A percentile compares a stretch with the other conserved stretches of the same genome.
phyloP scores from a whole-genome alignment of 2,113 vertebrate species.

The Coregonus clupeaformis region DNA sequence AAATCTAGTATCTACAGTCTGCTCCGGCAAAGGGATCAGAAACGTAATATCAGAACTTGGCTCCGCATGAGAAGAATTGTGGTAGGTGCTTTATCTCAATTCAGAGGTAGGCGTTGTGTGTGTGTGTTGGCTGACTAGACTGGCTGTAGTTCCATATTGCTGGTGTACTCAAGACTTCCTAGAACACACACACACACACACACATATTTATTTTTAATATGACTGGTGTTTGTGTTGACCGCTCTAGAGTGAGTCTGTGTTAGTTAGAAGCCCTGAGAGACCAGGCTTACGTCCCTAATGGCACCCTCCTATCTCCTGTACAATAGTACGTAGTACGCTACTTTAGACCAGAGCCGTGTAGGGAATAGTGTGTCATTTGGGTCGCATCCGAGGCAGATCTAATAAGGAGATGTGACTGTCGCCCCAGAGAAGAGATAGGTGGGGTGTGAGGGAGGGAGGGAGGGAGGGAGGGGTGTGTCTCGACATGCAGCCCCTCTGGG shows the following conservation, averaged over 20 bases:
- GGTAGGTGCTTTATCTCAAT: neutral
- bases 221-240: slow-evolving; percentile 15
- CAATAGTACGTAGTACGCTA: too few relatives aligned
- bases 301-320: too few relatives aligned
- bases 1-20: neutral
- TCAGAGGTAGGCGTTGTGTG: neutral
- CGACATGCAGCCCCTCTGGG: slow-evolving; percentile 70
- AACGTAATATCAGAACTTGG: slow-evolving; percentile 17
- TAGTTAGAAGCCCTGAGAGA: slow-evolving; percentile 27
- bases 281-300: too few relatives aligned
- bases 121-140: slow-evolving; percentile 20
- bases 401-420: slow-evolving; percentile 37
- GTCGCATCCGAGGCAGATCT: slow-evolving; percentile 20
- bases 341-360: too few relatives aligned
- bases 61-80: neutral
- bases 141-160: neutral
- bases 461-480: slow-evolving; percentile 52
- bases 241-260: slow-evolving; percentile 22
- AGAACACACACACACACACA: neutral
- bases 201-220: slow-evolving; percentile 9
- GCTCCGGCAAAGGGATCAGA: slow-evolving; percentile 11
- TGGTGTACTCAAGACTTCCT: slow-evolving; percentile 37
- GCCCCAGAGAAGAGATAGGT: slow-evolving; percentile 39
- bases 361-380: neutral
- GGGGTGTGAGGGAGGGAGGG: too few relatives aligned